Evolutionary conservation across 2,888 invertebrate species (phyloP).

Genomic region (Spilarctia lutea): DNA sequence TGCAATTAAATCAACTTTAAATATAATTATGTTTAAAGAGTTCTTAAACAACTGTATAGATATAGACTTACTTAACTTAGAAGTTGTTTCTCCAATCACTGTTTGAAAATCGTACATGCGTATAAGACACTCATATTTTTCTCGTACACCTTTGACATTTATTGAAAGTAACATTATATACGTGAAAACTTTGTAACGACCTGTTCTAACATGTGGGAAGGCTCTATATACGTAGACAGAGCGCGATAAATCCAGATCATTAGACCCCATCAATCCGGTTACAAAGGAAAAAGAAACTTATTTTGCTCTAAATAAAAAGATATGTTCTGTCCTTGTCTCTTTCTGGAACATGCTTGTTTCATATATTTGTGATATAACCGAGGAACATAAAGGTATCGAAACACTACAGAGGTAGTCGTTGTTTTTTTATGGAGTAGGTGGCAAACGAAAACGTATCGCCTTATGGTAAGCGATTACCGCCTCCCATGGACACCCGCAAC

Average conservation of each 20-base stretch:
- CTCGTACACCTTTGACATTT: constrained; percentile 20
- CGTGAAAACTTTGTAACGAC: constrained; percentile 34
- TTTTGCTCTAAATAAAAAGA: constrained; percentile 52
- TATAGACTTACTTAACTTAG: too few relatives aligned
- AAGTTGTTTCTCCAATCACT: neutral
- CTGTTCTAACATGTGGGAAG: constrained; percentile 31
- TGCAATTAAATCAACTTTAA: neutral
- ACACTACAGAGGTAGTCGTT: constrained; percentile 7
- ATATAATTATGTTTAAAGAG: too few relatives aligned
- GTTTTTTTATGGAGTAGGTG: too few relatives aligned
- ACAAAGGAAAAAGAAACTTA: constrained; percentile 39
- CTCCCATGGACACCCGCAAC: too few relatives aligned
- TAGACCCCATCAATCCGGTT: constrained; percentile 47
- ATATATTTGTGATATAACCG: constrained; percentile 22
- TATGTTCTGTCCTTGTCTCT: constrained; percentile 45
- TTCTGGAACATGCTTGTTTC: constrained; percentile 39
- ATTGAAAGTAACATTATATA: constrained; percentile 21
- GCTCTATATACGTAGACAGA: constrained; percentile 20
- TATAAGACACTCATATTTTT: neutral
- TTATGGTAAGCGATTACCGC: too few relatives aligned
- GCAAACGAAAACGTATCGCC: too few relatives aligned
- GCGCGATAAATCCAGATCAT: constrained; percentile 49
- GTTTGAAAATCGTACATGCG: neutral
- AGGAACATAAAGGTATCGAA: constrained; percentile 5
- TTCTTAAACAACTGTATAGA: too few relatives aligned